Base-by-base conservation (phyloP, 1,140 invertebrate species). In the Galendromus occidentalis region DNA sequence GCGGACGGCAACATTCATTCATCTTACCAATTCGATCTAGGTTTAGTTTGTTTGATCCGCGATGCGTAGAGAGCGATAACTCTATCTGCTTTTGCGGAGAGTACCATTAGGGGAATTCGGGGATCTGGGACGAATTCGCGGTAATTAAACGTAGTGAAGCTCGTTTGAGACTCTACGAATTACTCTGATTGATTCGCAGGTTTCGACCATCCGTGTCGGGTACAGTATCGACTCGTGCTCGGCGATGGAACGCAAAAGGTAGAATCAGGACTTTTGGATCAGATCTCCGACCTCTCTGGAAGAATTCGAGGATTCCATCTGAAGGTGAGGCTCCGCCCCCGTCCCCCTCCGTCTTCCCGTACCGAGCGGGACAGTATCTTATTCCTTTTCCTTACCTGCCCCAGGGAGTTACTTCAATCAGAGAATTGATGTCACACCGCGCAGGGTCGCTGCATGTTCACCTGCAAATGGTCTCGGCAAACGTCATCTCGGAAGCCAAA, bases 201-300 rank as follows among this genome's bases (percentile, higher is more conserved):
- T 7, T 88, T 87, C 72, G 85, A 88, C 71, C 86, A 88, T 71
- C 81, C 83, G 28, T 88, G 86, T 74, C 79, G 85, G 39, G 83
- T 89, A 0, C 76, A 83, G 2, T 89, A 87, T 73, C 82, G 76
- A 28, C 78, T 88, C 12, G 80, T 82, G 1, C 74, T 89, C 0
- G 86, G 86, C 0, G 85, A 86, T 42, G 83, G 83, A 1, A 84
- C 86, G 7, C 75, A 82, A 30, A 78, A 83, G 45, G 76, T 85
- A 63, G 85, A 89, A 68, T 88, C 87, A 0, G 86, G 86, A 0
- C 79, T 83, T 28, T 78, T 89, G 7, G 86, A 88, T 70, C 85
- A 87, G 71, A 77, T 86, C 0, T 83, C 85, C 14, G 86, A 89
- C 72, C 78, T 82, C 0, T 84, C 86, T 28, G 85, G 85, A 5